A percentile compares a stretch with the other conserved stretches of the same genome.
phyloP scores from a whole-genome alignment of 2,888 invertebrate genomes.

The Meta bourneti region DNA sequence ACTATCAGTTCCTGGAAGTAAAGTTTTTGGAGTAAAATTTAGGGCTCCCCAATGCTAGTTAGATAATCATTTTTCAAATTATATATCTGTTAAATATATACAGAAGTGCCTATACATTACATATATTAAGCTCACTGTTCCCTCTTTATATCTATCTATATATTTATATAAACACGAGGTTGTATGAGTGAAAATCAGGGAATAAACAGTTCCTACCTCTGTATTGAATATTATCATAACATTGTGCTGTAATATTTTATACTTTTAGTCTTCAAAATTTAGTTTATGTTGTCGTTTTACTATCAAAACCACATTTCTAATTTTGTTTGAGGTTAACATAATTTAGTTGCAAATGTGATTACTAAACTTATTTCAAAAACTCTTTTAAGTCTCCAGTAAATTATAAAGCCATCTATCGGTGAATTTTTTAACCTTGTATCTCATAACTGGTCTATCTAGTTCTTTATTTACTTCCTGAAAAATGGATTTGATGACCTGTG shows the following conservation, averaged over 20 bases:
- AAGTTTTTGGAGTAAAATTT: not conserved
- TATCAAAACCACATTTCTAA: not conserved
- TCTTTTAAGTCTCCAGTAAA: too few relatives aligned
- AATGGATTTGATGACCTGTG: too few relatives aligned
- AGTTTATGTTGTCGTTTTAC: too few relatives aligned
- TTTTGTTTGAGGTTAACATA: not conserved
- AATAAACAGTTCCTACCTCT: constrained; percentile 69
- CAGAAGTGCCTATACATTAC: not conserved
- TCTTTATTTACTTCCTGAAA: too few relatives aligned
- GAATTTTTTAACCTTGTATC: too few relatives aligned
- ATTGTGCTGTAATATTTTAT: not conserved
- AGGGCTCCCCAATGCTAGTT: not conserved
- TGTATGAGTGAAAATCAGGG: constrained; percentile 62
- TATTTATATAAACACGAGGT: constrained; percentile 42
- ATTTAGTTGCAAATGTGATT: too few relatives aligned
- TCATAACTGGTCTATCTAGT: too few relatives aligned
- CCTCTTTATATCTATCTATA: constrained; percentile 16
- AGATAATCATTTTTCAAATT: not conserved
- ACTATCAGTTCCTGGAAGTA: too few relatives aligned
- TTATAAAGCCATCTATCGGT: too few relatives aligned
- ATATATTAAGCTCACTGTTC: not conserved
- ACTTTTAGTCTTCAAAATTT: too few relatives aligned
- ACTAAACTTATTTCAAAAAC: too few relatives aligned
- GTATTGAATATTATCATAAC: not conserved
- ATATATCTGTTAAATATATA: too few relatives aligned